Conservation (phyloP, 1,140 invertebrate genomes). For the Asobara japonica region DNA sequence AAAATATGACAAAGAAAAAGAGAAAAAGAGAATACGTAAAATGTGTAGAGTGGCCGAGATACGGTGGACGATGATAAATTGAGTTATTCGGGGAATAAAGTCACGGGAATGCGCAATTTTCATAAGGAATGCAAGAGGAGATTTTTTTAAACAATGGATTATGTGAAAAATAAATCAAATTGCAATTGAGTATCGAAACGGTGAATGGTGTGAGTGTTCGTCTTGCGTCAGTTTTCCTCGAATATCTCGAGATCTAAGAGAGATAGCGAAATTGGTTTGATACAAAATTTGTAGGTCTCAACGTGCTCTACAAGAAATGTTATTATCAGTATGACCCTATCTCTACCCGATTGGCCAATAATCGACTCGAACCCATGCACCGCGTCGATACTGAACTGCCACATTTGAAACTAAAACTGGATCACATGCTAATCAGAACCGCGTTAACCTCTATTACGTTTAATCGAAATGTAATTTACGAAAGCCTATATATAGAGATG, state of each 20-base stretch:
- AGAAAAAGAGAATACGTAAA: slow-evolving; percentile 26
- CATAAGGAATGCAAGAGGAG: slow-evolving; percentile 33
- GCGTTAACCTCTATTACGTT: slow-evolving; percentile 67
- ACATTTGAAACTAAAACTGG: slow-evolving; percentile 50
- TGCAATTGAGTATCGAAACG: too few species aligned
- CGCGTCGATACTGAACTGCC: too few species aligned
- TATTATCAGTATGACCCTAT: too few species aligned
- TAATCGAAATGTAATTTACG: slow-evolving; percentile 64
- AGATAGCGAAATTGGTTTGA: too few species aligned
- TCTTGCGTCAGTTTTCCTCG: too few species aligned
- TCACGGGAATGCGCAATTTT: slow-evolving; percentile 57
- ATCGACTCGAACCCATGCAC: too few species aligned
- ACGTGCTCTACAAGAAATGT: too few species aligned
- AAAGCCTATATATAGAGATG: slow-evolving; percentile 46
- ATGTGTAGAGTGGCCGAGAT: slow-evolving; percentile 28
- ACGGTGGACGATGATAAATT: slow-evolving; percentile 37
- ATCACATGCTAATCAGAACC: slow-evolving; percentile 67
- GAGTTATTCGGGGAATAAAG: slow-evolving; percentile 30
- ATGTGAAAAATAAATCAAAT: neutral
- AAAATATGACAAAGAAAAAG: slow-evolving; percentile 56
- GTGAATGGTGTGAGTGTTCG: too few species aligned
- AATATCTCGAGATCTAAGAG: too few species aligned
- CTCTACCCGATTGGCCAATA: too few species aligned
- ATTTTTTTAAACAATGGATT: slow-evolving; percentile 28
- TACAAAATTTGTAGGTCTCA: too few species aligned